These are phyloP conservation scores for Steinernema feltiae DNA, from an alignment of 1,140 invertebrate genomes.

Conservation along the genomic window DNA sequence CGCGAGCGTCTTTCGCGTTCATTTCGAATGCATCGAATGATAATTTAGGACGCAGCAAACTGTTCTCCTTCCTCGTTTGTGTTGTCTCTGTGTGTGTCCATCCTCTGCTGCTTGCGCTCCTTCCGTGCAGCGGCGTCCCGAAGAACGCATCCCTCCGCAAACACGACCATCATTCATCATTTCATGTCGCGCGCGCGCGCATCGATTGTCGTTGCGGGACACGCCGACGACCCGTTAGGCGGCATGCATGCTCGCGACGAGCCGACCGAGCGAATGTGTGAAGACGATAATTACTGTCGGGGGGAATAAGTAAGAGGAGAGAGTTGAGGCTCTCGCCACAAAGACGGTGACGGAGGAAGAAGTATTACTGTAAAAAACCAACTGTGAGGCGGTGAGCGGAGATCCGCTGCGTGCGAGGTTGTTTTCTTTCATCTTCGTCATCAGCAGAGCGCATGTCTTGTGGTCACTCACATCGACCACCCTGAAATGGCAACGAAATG, in stretches of 20 bases:
- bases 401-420: conserved; percentile 16
- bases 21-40: too few species aligned
- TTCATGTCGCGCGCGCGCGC: not conserved
- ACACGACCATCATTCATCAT: not conserved
- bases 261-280: too few species aligned
- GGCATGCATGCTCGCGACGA: too few species aligned
- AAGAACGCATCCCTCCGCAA: not conserved
- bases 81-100: too few species aligned
- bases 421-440: conserved; percentile 55
- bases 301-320: not conserved
- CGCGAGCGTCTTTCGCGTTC: too few species aligned
- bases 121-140: not conserved
- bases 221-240: too few species aligned
- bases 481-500: conserved; percentile 38
- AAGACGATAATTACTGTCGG: not conserved
- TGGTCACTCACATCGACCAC: conserved; percentile 51
- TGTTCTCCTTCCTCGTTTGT: too few species aligned
- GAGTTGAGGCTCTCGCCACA: not conserved
- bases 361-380: conserved; percentile 2
- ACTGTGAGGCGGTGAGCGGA: conserved; percentile 1
- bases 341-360: not conserved
- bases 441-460: conserved; percentile 54
- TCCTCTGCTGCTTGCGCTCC: too few species aligned
- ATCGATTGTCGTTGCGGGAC: not conserved
- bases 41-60: too few species aligned